Evolutionary conservation across 2,113 vertebrate species (phyloP), one percentile per base, ranked within the genome.

Genomic region (Haemorhous mexicanus): DNA sequence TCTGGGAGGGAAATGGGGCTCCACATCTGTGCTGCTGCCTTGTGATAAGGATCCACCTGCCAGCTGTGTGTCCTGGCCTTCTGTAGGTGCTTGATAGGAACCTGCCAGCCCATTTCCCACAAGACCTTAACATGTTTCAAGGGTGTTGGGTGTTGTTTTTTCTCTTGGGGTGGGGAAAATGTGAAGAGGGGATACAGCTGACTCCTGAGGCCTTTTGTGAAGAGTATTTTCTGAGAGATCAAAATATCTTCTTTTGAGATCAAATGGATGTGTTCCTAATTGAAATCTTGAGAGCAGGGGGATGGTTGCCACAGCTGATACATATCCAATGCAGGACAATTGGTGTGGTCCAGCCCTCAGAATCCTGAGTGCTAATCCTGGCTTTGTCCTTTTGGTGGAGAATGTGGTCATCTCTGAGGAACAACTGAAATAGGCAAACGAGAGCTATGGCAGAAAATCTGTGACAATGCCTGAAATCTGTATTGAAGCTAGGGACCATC

Each of bases 71-170:
- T 90, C 82, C 80, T 92, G 67, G 52, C 59, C 75, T 92, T 62
- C 85, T 96, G 94, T 10, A 59, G 22, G 35, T 27, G 50, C 64
- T 55, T 49, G 95, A 97, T 94, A 97, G 94, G 59, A 84, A 44
- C 0, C 0, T 43, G 30, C 52, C 17, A 47, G 70, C 59, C 43
- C 32, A 22, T 63, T 79, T 70, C 37, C 72, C 23, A 4, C 32
- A 47, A 49, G 68, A 59, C 33, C 26, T 73, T 37, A 43, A 43
- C 28, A 1, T 27, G 33, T 84, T 64, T 83, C 6, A 44, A 15
- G 41, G 56, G 20, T 86, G 49, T 55, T 87, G 56, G 21, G 16
- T 41, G 30, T 70, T n/a, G 55, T 5, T 33, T 92, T 87, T 82
- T 3, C 24, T 67, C 43, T 56, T 61, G 30, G 6, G 6, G 3